Conservation (phyloP, 2,797 vertebrate species). For the Enteromius fasciolatus region DNA sequence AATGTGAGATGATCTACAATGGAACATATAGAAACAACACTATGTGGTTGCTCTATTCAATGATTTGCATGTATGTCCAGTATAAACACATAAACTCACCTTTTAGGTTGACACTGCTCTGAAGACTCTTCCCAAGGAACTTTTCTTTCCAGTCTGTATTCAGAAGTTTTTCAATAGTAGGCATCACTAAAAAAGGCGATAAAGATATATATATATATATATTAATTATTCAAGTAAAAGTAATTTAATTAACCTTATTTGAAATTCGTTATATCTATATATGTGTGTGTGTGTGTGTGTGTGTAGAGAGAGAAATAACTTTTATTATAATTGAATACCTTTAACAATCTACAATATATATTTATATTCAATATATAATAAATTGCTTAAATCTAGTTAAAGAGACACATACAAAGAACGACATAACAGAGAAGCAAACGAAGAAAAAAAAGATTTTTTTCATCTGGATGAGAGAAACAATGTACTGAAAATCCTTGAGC, state of each 20-base stretch:
- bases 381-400: background rate
- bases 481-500: background rate
- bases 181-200: slow-evolving; percentile 81
- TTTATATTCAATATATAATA: background rate
- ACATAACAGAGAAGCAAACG: background rate
- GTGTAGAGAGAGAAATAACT: background rate
- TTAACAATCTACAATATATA: background rate
- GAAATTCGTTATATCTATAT: background rate
- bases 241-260: background rate
- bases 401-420: background rate
- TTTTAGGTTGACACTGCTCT: slow-evolving; percentile 86
- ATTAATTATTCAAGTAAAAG: no score
- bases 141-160: slow-evolving; percentile 91
- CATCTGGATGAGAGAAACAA: background rate
- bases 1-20: slow-evolving; percentile 1
- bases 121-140: slow-evolving; percentile 82
- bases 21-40: background rate
- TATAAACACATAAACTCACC: slow-evolving; percentile 73
- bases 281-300: no score
- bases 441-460: background rate
- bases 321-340: background rate
- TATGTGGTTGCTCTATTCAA: no score
- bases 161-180: slow-evolving; percentile 92
- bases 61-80: background rate
- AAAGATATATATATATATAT: background rate